These are phyloP conservation scores for Peromyscus polionotus DNA, from an alignment of 2,113 vertebrate genomes.

Conservation along the genomic window DNA sequence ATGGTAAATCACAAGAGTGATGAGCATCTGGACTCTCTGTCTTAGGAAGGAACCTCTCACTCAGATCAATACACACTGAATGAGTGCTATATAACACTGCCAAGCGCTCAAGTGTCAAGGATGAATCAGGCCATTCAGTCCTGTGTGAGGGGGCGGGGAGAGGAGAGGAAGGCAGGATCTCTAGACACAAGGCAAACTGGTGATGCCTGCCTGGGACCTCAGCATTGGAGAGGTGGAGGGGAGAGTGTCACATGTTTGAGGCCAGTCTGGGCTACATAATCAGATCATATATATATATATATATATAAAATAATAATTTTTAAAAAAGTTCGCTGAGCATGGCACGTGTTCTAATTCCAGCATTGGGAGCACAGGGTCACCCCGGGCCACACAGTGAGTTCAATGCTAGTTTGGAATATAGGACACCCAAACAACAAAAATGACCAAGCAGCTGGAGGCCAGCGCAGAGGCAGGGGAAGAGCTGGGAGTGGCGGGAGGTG, in stretches of 20 bases:
- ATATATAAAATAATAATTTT: too few species aligned
- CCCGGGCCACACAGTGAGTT: background rate
- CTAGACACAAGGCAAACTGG: background rate
- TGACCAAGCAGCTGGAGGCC: too few species aligned
- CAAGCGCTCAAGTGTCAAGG: background rate
- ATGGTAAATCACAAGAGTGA: background rate
- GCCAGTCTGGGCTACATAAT: background rate
- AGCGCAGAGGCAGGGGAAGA: background rate
- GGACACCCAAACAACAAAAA: too few species aligned
- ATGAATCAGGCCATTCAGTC: background rate
- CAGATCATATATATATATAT: background rate
- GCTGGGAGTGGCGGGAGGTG: background rate
- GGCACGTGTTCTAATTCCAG: background rate
- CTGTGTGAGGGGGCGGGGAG: background rate
- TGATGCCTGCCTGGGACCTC: background rate
- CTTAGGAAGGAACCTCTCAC: constrained; percentile 7
- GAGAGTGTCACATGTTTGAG: too few species aligned
- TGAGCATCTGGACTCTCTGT: background rate
- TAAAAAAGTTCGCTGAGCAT: background rate
- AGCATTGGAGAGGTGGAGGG: background rate
- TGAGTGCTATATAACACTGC: background rate
- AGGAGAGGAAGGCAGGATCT: background rate
- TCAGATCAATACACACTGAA: constrained; percentile 1
- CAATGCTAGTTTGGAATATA: background rate
- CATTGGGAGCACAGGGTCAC: background rate